phyloP scores from a whole-genome alignment of 2,888 invertebrate species.

The Galerucella calmariensis region DNA sequence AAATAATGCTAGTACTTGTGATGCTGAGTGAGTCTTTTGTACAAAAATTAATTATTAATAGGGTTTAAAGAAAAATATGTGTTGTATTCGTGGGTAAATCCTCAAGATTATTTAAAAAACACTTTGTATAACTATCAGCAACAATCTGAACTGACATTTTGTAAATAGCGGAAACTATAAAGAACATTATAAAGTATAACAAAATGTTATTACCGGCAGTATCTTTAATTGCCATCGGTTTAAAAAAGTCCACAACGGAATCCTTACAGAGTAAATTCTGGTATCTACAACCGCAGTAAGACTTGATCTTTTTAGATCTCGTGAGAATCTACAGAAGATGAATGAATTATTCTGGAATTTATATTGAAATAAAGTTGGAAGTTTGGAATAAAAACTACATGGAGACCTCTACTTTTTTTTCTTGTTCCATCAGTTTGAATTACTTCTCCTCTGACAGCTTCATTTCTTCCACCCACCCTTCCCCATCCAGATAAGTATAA shows the following conservation, averaged over 20 bases:
- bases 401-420: too few species aligned
- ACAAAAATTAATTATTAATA: background rate
- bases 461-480: too few species aligned
- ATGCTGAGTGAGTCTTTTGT: background rate
- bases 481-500: too few species aligned
- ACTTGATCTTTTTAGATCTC: background rate
- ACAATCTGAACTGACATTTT: background rate
- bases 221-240: background rate
- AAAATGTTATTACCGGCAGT: background rate
- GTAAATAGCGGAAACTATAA: background rate
- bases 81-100: too few species aligned
- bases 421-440: too few species aligned
- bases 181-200: background rate
- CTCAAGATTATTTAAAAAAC: too few species aligned
- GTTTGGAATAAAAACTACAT: too few species aligned
- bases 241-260: background rate
- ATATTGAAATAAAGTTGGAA: background rate
- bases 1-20: background rate
- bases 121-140: too few species aligned
- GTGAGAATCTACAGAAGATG: background rate
- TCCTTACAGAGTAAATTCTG: background rate
- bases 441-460: too few species aligned
- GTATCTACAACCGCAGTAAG: background rate
- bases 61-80: background rate
- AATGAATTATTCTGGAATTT: background rate